These are phyloP conservation scores for Lepidochrysops patricia DNA, from an alignment of 2,888 invertebrate species.

Conservation along the genomic window DNA sequence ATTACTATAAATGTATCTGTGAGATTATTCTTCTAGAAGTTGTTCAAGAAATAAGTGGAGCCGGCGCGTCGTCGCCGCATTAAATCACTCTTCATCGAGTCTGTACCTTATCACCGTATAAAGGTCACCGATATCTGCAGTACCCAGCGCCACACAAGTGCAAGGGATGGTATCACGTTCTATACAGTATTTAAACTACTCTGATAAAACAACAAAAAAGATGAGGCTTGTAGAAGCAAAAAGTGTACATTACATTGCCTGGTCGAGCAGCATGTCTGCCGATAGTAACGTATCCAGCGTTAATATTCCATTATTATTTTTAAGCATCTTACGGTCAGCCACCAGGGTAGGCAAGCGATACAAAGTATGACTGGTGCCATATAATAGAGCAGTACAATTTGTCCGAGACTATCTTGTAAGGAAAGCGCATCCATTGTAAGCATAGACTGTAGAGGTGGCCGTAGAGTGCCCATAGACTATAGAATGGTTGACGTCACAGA, in stretches of 20 bases:
- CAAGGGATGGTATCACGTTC: no score
- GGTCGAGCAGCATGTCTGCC: no score
- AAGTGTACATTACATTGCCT: no score
- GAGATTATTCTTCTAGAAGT: neutral
- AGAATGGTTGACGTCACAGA: neutral
- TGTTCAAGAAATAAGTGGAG: neutral
- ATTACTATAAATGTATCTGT: no score
- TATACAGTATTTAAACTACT: no score
- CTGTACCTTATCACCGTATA: neutral
- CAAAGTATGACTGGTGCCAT: neutral
- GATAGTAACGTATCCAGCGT: no score
- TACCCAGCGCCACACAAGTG: neutral
- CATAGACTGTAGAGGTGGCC: neutral
- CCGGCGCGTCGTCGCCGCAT: neutral
- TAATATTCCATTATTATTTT: neutral
- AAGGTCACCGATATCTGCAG: neutral
- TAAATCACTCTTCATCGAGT: no score
- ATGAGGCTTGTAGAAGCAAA: no score
- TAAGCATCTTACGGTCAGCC: neutral
- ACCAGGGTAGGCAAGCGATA: neutral
- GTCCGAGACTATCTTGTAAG: neutral
- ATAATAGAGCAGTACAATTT: slow-evolving; percentile 9
- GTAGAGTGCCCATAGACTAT: neutral
- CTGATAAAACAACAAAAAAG: no score
- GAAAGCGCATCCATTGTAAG: neutral